phyloP scores from a whole-genome alignment of 2,888 invertebrate species.

The Perizoma flavofasciatum region DNA sequence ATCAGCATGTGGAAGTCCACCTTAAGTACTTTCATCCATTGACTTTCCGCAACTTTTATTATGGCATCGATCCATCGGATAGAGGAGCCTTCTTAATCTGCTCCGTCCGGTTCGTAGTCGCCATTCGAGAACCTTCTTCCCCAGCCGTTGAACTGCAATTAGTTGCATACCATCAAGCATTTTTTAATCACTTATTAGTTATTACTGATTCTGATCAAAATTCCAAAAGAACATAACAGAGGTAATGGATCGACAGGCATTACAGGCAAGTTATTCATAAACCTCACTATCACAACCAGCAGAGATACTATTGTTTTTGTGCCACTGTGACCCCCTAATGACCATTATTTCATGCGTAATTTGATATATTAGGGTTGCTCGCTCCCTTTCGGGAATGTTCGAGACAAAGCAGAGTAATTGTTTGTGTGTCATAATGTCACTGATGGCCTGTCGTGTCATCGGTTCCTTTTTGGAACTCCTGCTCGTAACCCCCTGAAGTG shows the following conservation, averaged over 20 bases:
- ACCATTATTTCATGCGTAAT: constrained; percentile 36
- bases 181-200: constrained; percentile 1
- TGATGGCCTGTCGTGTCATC: neutral
- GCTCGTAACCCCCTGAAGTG: too few species aligned
- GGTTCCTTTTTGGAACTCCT: too few species aligned
- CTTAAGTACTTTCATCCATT: too few species aligned
- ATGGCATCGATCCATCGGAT: too few species aligned
- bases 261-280: constrained; percentile 23
- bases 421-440: neutral
- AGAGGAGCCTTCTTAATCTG: too few species aligned
- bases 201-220: constrained; percentile 5
- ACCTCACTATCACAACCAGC: constrained; percentile 20
- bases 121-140: too few species aligned
- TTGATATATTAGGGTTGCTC: constrained; percentile 30
- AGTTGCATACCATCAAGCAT: too few species aligned
- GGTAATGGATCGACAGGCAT: constrained; percentile 3
- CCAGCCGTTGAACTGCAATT: too few species aligned
- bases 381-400: constrained; percentile 26
- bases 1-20: too few species aligned
- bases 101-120: too few species aligned
- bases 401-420: constrained; percentile 1
- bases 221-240: neutral
- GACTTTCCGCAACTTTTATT: too few species aligned
- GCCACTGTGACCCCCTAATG: constrained; percentile 28
- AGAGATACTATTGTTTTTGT: constrained; percentile 32